Evolutionary conservation across 2,888 invertebrate species (phyloP).

Genomic region (Oscheius sp.): DNA sequence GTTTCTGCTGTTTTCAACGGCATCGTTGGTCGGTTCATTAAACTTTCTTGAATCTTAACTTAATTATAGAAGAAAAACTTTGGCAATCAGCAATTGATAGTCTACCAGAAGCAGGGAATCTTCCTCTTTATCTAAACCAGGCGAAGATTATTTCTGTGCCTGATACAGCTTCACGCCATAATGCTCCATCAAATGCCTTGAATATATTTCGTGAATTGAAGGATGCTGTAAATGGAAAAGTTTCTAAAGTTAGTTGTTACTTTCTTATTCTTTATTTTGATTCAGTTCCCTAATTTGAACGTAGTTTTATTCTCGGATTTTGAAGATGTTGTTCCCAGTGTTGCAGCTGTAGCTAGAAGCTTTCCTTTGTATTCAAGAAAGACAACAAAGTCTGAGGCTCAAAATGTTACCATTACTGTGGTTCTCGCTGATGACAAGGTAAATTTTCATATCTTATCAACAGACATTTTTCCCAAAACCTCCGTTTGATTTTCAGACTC

Average conservation of each 20-base stretch:
- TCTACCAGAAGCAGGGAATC: constrained; percentile 35
- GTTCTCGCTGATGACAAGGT: constrained; percentile 53
- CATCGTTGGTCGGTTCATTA: constrained; percentile 10
- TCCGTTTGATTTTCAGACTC: constrained; percentile 13
- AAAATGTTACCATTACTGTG: constrained; percentile 58
- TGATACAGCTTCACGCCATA: constrained; percentile 51
- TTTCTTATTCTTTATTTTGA: neutral
- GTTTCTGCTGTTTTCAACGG: neutral
- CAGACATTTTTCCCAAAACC: neutral
- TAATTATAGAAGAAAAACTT: constrained; percentile 36
- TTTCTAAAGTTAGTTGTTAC: constrained; percentile 49
- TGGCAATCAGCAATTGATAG: constrained; percentile 44
- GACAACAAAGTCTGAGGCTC: constrained; percentile 52
- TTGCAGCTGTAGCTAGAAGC: constrained; percentile 83
- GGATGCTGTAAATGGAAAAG: constrained; percentile 33
- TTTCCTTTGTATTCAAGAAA: constrained; percentile 81
- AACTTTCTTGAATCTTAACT: neutral
- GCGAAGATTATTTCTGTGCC: constrained; percentile 58
- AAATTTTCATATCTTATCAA: neutral
- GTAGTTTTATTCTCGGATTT: constrained; percentile 71
- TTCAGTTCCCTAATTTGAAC: constrained; percentile 46
- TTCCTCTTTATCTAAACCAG: constrained; percentile 58
- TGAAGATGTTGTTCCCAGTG: constrained; percentile 82
- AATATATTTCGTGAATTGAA: constrained; percentile 53
- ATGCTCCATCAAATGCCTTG: constrained; percentile 56